Evolutionary conservation across 2,797 vertebrate species (phyloP).

Genomic region (Myotis planiceps): DNA sequence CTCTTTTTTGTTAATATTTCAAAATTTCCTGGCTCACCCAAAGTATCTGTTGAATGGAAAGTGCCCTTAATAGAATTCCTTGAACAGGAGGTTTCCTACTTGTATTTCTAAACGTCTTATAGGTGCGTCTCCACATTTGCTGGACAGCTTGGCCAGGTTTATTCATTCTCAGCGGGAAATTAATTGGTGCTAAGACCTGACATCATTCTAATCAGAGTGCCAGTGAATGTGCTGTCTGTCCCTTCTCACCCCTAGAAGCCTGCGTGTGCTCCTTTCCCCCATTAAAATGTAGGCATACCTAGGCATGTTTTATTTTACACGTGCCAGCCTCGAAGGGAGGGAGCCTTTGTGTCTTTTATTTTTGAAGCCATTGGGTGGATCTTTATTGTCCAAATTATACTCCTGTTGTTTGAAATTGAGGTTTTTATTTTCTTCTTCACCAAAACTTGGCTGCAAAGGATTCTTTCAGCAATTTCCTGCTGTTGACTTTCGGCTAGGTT

Average conservation of each 20-base stretch:
- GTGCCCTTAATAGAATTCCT: background rate
- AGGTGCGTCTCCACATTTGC: background rate
- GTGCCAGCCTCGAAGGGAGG: background rate
- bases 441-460: background rate
- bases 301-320: background rate
- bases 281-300: background rate
- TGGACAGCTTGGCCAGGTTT: background rate
- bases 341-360: background rate
- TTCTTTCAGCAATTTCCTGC: background rate
- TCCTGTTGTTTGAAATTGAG: constrained; percentile 21
- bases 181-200: background rate
- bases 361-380: background rate
- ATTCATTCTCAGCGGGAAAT: background rate
- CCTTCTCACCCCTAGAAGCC: background rate
- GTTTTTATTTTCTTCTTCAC: constrained; percentile 25
- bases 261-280: background rate
- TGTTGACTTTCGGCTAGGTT: background rate
- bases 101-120: background rate
- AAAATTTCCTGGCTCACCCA: background rate
- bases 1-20: background rate
- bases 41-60: background rate
- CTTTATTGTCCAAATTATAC: background rate
- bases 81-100: background rate
- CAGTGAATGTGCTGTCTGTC: background rate
- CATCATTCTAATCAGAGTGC: background rate